Evolutionary conservation across 1,140 invertebrate genomes (phyloP).

Genomic region (Chironomus striatipennis): DNA sequence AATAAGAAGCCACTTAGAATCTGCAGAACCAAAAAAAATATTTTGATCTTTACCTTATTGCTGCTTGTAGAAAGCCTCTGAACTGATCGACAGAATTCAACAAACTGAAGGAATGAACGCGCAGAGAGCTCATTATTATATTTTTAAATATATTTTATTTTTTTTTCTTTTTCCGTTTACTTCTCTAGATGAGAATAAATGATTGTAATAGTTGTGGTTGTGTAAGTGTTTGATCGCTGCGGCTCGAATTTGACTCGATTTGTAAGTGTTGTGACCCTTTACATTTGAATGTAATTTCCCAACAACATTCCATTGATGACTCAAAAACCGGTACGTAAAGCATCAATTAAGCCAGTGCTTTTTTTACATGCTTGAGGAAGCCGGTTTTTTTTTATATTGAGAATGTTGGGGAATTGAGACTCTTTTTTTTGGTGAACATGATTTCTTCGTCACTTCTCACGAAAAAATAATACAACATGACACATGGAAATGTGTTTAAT

Average conservation of each 20-base stretch:
- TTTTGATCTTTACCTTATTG: not conserved
- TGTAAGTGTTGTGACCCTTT: not conserved
- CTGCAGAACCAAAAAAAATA: not conserved
- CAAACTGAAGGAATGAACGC: not conserved
- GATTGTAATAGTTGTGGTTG: not conserved
- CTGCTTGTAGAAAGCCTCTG: not conserved
- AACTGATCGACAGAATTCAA: not conserved
- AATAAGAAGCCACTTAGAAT: not conserved
- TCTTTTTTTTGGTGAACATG: slow-evolving; percentile 15
- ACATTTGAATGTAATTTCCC: no score
- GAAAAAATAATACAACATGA: not conserved
- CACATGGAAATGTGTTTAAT: not conserved
- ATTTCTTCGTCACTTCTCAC: not conserved
- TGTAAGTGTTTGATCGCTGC: not conserved
- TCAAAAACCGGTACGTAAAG: no score
- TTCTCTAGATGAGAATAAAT: not conserved
- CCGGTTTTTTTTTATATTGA: not conserved
- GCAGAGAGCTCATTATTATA: not conserved
- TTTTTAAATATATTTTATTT: no score
- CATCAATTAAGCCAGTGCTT: no score
- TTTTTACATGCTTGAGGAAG: not conserved
- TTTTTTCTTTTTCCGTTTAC: no score
- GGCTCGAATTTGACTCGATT: not conserved
- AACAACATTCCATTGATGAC: no score
- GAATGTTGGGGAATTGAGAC: not conserved